Evolutionary conservation across 2,888 invertebrate species (phyloP), one percentile per base, ranked within the genome.

Genomic region (Toxonevra muliebris): DNA sequence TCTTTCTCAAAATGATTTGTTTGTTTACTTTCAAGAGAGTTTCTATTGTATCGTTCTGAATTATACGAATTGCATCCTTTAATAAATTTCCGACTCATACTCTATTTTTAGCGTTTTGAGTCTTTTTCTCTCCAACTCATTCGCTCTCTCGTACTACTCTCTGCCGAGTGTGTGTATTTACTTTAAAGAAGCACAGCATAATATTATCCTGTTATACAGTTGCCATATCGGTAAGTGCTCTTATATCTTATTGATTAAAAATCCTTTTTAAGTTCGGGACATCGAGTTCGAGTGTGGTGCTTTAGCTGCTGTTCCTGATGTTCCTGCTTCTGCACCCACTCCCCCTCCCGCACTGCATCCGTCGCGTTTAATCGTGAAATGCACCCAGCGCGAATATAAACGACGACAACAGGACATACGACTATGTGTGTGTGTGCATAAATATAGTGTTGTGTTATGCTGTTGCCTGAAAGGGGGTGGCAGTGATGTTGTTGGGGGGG

Each of bases 131-230:
- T 59, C 55, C 42, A 3, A 19, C 50, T 60, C 52, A 43, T 42
- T 57, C 45, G 11, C 41, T n/a, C 61, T 52, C 66, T 15, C 52
- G 58, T 1, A 7, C 45, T 12, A 42, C 48, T 10, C 48, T 41
- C 42, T 64, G 50, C 40, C 58, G 8, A 58, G 10, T 42, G 41
- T 41, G 58, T 45, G 48, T 48, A 48, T 8, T 48, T 48, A 15
- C 48, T 48, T 7, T 48, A 15, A 13, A 13, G 48, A n/a, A 48
- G 48, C 30, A 30, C 7, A 53, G 53, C 53, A 53, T 55, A 50
- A 72, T 57, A 58, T 69, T 67, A 57, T 73, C 61, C 70, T 74
- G 65, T 61, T 69, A 66, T 57, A 66, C 58, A 54, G 63, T 54
- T 60, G 20, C 60, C 45, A 60, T 60, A 60, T 60, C 60, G 60